phyloP scores from a whole-genome alignment of 2,797 vertebrate genomes.

The Sebastes aleutianus region DNA sequence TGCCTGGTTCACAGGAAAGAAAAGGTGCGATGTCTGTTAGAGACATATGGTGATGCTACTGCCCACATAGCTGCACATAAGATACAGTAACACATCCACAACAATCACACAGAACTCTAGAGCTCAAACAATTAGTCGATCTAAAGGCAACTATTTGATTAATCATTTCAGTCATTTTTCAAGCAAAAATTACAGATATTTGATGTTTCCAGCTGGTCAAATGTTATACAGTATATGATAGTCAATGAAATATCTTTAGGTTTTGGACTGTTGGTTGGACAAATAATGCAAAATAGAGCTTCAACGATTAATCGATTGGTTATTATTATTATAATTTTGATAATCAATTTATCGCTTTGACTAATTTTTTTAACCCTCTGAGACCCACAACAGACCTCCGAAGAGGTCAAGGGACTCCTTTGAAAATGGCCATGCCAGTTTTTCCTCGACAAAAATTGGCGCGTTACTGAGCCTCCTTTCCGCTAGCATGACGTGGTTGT shows the following conservation, averaged over 20 bases:
- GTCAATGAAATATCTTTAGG: not conserved
- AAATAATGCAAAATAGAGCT: not conserved
- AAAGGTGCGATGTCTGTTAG: constrained; percentile 19
- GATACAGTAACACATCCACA: not conserved
- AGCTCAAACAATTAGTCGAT: not conserved
- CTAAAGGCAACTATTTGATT: not conserved
- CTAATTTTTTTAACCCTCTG: too few relatives aligned
- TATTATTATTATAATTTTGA: too few relatives aligned
- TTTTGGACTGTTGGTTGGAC: not conserved
- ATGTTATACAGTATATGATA: not conserved
- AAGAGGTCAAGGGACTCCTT: too few relatives aligned
- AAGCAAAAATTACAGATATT: not conserved
- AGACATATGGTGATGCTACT: constrained; percentile 25
- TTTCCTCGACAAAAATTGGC: too few relatives aligned
- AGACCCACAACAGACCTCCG: too few relatives aligned
- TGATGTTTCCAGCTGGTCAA: not conserved
- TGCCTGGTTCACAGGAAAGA: constrained; percentile 37
- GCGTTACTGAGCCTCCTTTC: too few relatives aligned
- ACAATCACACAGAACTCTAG: not conserved
- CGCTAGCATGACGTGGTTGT: too few relatives aligned
- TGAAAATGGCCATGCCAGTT: too few relatives aligned
- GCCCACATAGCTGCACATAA: constrained; percentile 20
- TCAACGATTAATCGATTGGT: too few relatives aligned
- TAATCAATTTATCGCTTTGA: too few relatives aligned
- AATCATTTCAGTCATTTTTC: not conserved